Conservation (phyloP, 2,888 invertebrate genomes). For the Lasiommata megera region DNA sequence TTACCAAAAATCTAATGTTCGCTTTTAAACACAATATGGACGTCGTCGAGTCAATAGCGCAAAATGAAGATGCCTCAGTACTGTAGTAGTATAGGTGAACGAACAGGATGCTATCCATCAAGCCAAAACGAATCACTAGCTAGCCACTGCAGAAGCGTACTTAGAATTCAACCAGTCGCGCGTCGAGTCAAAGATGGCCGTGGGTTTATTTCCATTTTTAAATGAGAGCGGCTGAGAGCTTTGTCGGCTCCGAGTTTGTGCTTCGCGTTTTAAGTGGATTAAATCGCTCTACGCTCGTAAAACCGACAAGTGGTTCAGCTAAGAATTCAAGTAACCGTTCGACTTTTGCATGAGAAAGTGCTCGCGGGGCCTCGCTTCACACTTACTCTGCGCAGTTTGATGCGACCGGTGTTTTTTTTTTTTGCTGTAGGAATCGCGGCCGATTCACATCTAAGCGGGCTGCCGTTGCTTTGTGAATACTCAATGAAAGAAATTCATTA, state of each 20-base stretch:
- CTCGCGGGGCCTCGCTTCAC: slow-evolving; percentile 65
- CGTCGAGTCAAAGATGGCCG: slow-evolving; percentile 78
- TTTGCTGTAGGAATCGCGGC: slow-evolving; percentile 50
- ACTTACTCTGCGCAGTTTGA: slow-evolving; percentile 65
- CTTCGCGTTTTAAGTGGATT: slow-evolving; percentile 82
- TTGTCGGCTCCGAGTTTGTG: slow-evolving; percentile 79
- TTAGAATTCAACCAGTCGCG: slow-evolving; percentile 72
- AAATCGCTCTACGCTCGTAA: slow-evolving; percentile 81
- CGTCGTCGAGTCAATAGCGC: slow-evolving; percentile 13
- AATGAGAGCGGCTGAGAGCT: slow-evolving; percentile 81
- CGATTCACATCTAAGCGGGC: slow-evolving; percentile 56
- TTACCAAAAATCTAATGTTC: too few species aligned
- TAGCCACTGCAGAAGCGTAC: slow-evolving; percentile 65
- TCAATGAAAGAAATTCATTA: slow-evolving; percentile 70
- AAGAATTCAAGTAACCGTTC: slow-evolving; percentile 81
- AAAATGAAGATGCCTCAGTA: slow-evolving; percentile 27
- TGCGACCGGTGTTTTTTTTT: slow-evolving; percentile 62
- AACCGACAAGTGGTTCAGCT: slow-evolving; percentile 79
- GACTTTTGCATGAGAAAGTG: slow-evolving; percentile 81
- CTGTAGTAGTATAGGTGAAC: slow-evolving; percentile 8
- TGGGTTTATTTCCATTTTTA: slow-evolving; percentile 81
- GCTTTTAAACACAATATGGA: too few species aligned
- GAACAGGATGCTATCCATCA: slow-evolving; percentile 43
- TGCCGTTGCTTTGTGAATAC: slow-evolving; percentile 65
- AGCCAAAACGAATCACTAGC: slow-evolving; percentile 59